Evolutionary conservation across 1,140 invertebrate genomes (phyloP).

Genomic region (Sycophaga agraensis): DNA sequence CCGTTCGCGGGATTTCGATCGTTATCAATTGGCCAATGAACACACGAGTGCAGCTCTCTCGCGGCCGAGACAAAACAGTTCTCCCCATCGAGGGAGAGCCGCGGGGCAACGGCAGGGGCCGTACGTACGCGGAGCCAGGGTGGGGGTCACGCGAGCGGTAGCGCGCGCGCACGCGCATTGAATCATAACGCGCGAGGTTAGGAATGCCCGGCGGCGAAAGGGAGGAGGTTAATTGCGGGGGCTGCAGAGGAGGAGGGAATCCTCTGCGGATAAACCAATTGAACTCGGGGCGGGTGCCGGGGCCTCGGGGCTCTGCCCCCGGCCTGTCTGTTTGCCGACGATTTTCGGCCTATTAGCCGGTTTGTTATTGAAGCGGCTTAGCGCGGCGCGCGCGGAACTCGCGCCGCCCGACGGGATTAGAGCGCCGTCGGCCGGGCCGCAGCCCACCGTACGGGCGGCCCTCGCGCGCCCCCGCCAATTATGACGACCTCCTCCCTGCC

Average conservation of each 20-base stretch:
- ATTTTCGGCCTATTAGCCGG: slow-evolving; percentile 23
- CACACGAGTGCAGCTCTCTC: too few relatives aligned
- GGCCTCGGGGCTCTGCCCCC: background rate
- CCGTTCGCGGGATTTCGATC: too few relatives aligned
- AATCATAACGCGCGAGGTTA: slow-evolving; percentile 20
- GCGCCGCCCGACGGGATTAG: too few relatives aligned
- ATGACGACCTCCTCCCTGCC: too few relatives aligned
- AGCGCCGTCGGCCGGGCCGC: too few relatives aligned
- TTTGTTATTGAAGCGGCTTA: slow-evolving; percentile 23
- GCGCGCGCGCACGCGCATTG: too few relatives aligned
- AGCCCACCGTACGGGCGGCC: too few relatives aligned
- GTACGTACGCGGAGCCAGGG: too few relatives aligned
- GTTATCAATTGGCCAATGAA: too few relatives aligned
- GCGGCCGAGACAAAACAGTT: background rate
- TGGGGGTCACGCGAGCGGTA: too few relatives aligned
- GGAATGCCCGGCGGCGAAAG: background rate
- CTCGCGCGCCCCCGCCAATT: too few relatives aligned
- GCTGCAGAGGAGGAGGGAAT: background rate
- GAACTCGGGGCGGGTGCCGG: background rate
- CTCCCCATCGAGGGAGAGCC: slow-evolving; percentile 7
- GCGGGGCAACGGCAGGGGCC: too few relatives aligned
- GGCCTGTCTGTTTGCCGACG: slow-evolving; percentile 13
- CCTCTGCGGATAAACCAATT: slow-evolving; percentile 12
- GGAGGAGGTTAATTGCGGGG: background rate
- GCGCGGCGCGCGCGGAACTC: background rate